Evolutionary conservation across 2,888 invertebrate species (phyloP).

Genomic region (Amiota communis): DNA sequence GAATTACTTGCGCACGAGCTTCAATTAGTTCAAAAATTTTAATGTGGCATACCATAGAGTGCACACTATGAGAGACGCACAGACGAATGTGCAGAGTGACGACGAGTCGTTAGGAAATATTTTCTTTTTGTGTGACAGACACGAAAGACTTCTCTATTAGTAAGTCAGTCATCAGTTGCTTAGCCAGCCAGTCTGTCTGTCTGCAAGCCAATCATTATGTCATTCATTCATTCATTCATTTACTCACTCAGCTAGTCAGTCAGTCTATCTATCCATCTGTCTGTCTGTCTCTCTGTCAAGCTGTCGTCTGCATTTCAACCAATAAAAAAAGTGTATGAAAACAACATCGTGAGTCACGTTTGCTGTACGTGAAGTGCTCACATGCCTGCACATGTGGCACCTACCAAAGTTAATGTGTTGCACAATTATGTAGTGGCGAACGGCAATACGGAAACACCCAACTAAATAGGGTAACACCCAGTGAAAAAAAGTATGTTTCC

Average conservation of each 20-base stretch:
- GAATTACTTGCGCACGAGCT: background rate
- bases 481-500: background rate
- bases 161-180: constrained; percentile 28
- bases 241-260: constrained; percentile 44
- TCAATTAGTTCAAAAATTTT: constrained; percentile 9
- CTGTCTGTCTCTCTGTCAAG: constrained; percentile 55
- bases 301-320: constrained; percentile 52
- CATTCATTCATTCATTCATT: constrained; percentile 13
- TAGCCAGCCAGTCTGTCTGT: constrained; percentile 10
- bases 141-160: background rate
- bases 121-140: background rate
- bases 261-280: constrained; percentile 49
- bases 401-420: constrained; percentile 10
- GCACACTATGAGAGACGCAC: background rate
- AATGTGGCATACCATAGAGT: background rate
- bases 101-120: too few species aligned
- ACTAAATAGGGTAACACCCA: constrained; percentile 6
- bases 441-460: constrained; percentile 19
- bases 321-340: constrained; percentile 5
- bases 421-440: constrained; percentile 28
- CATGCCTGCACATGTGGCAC: background rate
- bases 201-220: constrained; percentile 21
- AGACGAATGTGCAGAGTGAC: background rate
- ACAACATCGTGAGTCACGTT: background rate
- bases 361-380: too few species aligned